Evolutionary conservation across 2,797 vertebrate genomes (phyloP), one percentile per base, ranked within the genome.

Genomic region (Craterocephalus amniculus): DNA sequence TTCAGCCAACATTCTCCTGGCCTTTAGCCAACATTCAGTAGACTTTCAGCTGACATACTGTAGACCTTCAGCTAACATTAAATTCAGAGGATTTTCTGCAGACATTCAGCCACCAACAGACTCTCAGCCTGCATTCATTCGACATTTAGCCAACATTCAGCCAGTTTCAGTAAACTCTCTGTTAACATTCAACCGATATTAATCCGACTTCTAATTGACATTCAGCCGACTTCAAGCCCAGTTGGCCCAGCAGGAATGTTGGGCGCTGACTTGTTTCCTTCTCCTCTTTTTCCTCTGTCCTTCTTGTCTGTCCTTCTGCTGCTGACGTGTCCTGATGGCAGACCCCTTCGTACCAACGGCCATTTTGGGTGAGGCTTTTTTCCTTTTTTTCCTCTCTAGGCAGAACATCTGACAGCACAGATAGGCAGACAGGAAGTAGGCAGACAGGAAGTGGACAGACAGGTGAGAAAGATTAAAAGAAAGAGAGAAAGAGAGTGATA

Each of bases 301-400:
- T 0, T 35, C 58, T 48, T 60, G 0, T 32, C 62, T 77, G 1
- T 72, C 56, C 70, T 0, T 69, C 73, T 73, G 66, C 84, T 83
- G 85, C 80, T 69, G 85, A 63, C 52, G 75, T 58, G 48, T 87
- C 80, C 69, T 57, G 74, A 65, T 13, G 59, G 12, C 94, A 98
- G 97, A 98, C 87, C 96, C 96, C 86, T 97, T 97, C 91, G 97
- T 98, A 86, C 97, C 97, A 86, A 98, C 97, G 74, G 97, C 96
- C 93, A 98, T 98, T 93, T 93, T 98, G 94, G 97, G 97, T 98
- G 96, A 98, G 97, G 95, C 91, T 90, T 91, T 90, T 93, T 93
- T 88, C 88, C 29, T 78, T 93, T 67, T 58, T 63, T 76, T 80
- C 26, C 7, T 66, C 24, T 78, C 32, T 76, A 72, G 59, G 63